Conservation (phyloP, 2,888 invertebrate species). For the Tholera decimalis region DNA sequence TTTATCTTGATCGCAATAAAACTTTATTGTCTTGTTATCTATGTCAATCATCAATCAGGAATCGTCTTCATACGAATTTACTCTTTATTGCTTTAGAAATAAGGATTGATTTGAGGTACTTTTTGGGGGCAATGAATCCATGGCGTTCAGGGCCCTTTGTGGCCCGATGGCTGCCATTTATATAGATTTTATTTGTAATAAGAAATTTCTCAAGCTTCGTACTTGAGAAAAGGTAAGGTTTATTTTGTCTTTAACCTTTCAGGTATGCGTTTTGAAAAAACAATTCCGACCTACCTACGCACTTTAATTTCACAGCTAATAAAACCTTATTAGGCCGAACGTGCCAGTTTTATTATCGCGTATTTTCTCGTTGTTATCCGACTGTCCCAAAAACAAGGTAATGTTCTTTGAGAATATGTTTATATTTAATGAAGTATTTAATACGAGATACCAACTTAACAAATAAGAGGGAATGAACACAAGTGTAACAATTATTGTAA, state of each 20-base stretch:
- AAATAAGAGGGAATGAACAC: too few relatives aligned
- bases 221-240: slow-evolving; percentile 33
- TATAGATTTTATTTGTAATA: slow-evolving; percentile 50
- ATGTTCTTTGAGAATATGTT: too few relatives aligned
- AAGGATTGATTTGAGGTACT: slow-evolving; percentile 26
- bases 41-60: slow-evolving; percentile 58
- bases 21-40: slow-evolving; percentile 68
- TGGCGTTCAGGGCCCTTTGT: slow-evolving; percentile 51
- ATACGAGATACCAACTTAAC: too few relatives aligned
- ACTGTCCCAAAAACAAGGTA: too few relatives aligned
- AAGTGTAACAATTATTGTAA: too few relatives aligned
- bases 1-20: slow-evolving; percentile 68
- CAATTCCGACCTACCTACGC: not conserved
- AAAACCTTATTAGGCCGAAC: slow-evolving; percentile 32
- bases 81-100: slow-evolving; percentile 17
- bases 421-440: too few relatives aligned
- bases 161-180: slow-evolving; percentile 41
- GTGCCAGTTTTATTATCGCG: not conserved
- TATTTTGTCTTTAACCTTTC: slow-evolving; percentile 22
- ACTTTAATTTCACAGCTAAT: slow-evolving; percentile 29
- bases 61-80: slow-evolving; percentile 12
- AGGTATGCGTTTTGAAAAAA: slow-evolving; percentile 1
- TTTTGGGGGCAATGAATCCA: slow-evolving; percentile 45
- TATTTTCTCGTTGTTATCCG: not conserved
- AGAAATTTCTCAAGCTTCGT: slow-evolving; percentile 37